Evolutionary conservation across 1,140 invertebrate species (phyloP).

Genomic region (Ctenoplectra terminalis): DNA sequence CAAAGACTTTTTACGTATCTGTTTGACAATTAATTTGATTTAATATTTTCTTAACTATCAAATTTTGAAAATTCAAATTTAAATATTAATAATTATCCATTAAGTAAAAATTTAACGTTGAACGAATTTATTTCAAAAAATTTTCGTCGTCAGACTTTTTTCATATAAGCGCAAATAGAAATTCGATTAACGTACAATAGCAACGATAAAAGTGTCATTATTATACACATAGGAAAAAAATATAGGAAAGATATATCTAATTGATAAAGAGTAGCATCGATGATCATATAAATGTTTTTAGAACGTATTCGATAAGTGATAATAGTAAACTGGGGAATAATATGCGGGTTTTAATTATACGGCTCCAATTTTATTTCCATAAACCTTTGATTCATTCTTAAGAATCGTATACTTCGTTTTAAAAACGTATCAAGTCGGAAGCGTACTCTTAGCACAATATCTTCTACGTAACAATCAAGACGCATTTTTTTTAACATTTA

Average conservation of each 20-base stretch:
- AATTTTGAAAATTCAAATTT: background rate
- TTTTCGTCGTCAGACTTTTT: background rate
- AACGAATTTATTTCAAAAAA: background rate
- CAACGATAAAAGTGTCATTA: background rate
- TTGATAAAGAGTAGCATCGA: constrained; percentile 26
- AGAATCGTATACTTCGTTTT: constrained; percentile 25
- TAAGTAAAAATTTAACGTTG: background rate
- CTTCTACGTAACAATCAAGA: constrained; percentile 9
- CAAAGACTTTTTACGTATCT: background rate
- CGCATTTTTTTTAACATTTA: constrained; percentile 10
- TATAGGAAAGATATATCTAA: constrained; percentile 12
- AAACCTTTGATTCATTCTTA: constrained; percentile 27
- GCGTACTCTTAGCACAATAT: constrained; percentile 25
- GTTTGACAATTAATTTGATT: background rate
- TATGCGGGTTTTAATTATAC: constrained; percentile 48
- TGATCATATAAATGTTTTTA: constrained; percentile 31
- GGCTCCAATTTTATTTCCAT: constrained; percentile 55
- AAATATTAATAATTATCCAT: background rate
- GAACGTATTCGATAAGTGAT: constrained; percentile 37
- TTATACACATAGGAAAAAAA: background rate
- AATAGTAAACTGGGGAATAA: constrained; percentile 53
- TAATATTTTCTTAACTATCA: background rate
- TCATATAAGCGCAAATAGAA: background rate
- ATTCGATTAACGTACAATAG: background rate
- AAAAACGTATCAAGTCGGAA: constrained; percentile 17